Percentiles rank a stretch among this genome's conserved stretches.
phyloP scores from a whole-genome alignment of 1,140 invertebrate genomes.

The Pogonomyrmex californicus region DNA sequence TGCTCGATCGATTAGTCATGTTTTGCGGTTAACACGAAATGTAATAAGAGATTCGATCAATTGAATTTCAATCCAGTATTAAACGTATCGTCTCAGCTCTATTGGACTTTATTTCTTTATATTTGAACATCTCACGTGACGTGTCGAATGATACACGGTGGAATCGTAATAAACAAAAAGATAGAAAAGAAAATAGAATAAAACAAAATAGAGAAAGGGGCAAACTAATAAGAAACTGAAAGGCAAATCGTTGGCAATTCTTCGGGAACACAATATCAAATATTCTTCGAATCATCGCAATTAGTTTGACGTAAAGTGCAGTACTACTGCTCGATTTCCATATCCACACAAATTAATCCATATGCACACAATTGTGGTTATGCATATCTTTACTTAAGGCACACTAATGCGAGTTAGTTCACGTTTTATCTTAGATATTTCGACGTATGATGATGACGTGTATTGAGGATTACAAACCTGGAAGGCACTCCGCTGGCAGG shows the following conservation, averaged over 20 bases:
- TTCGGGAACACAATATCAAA: conserved; percentile 25
- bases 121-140: background rate
- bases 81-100: no score
- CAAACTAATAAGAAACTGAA: background rate
- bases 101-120: background rate
- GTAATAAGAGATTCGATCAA: conserved; percentile 21
- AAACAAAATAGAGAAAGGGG: background rate
- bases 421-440: conserved; percentile 13
- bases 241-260: background rate
- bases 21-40: conserved; percentile 40
- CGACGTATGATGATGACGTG: no score
- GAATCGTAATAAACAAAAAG: conserved; percentile 2
- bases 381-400: conserved; percentile 31
- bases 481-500: conserved; percentile 89
- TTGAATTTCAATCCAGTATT: background rate
- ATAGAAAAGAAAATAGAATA: background rate
- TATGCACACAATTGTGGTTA: conserved; percentile 36
- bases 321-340: background rate
- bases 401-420: conserved; percentile 58
- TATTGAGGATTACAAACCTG: conserved; percentile 87
- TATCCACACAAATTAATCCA: conserved; percentile 13
- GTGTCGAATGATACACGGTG: background rate
- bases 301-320: conserved; percentile 21
- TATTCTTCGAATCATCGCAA: conserved; percentile 39
- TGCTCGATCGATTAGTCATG: conserved; percentile 52